Conservation (phyloP, 2,888 invertebrate genomes). For the Conops quadrifasciatus region DNA sequence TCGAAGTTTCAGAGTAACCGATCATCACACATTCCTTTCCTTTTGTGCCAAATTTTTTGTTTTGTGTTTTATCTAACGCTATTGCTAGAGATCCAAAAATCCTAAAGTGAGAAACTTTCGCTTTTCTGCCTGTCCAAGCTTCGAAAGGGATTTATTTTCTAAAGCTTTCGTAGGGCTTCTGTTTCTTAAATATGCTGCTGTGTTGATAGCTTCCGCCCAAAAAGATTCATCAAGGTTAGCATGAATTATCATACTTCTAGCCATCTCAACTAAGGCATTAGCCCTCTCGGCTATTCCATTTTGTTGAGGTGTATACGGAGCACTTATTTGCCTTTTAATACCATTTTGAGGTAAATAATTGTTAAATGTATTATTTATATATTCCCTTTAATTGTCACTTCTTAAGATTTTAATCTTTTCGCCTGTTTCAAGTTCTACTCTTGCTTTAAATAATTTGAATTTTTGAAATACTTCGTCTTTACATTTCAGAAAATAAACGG, state of each 20-base stretch:
- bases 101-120: conserved; percentile 32
- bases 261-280: conserved; percentile 39
- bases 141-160: conserved; percentile 30
- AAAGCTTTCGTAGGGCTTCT: not conserved
- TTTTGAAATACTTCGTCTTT: too few species aligned
- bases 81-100: conserved; percentile 40
- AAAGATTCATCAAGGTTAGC: conserved; percentile 18
- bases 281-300: conserved; percentile 39
- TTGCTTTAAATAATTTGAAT: conserved; percentile 13
- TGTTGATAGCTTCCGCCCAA: conserved; percentile 27
- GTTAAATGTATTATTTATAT: conserved; percentile 8
- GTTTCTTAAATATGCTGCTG: conserved; percentile 16
- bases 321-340: conserved; percentile 31
- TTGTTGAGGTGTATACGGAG: conserved; percentile 39
- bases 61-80: conserved; percentile 36
- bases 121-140: conserved; percentile 34
- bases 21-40: conserved; percentile 37
- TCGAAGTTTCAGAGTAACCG: conserved; percentile 38
- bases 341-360: conserved; percentile 23
- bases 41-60: conserved; percentile 38
- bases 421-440: not conserved
- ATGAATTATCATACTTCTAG: conserved; percentile 33
- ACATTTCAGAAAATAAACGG: too few species aligned
- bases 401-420: conserved; percentile 14
- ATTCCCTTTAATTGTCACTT: conserved; percentile 36